Evolutionary conservation across 2,113 vertebrate genomes (phyloP).

Genomic region (Saguinus midas): DNA sequence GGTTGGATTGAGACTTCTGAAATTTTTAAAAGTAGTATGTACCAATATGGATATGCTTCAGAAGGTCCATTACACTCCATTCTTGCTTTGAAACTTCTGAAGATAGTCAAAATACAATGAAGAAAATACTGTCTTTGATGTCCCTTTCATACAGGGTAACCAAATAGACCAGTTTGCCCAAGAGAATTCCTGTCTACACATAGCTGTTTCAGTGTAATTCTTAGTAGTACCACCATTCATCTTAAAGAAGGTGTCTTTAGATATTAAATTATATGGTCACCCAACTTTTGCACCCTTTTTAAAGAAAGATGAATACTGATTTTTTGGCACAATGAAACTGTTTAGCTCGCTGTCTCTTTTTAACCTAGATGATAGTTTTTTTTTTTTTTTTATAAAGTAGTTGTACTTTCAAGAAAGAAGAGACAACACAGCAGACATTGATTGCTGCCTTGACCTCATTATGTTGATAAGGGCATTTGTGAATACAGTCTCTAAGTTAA

Average conservation of each 20-base stretch:
- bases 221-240: not conserved
- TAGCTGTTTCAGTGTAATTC: not conserved
- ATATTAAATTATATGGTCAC: not conserved
- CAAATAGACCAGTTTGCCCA: not conserved
- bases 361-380: slow-evolving; percentile 61
- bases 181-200: not conserved
- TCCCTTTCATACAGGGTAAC: not conserved
- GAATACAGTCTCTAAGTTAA: slow-evolving; percentile 75
- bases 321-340: not conserved
- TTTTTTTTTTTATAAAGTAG: slow-evolving; percentile 74
- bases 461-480: slow-evolving; percentile 73
- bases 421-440: slow-evolving; percentile 76
- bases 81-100: not conserved
- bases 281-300: not conserved
- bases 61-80: not conserved
- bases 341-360: slow-evolving; percentile 8
- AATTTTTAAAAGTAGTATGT: not conserved
- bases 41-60: not conserved
- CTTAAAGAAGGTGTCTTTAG: not conserved
- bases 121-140: not conserved
- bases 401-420: slow-evolving; percentile 78
- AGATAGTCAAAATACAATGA: not conserved
- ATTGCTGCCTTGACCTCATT: slow-evolving; percentile 82
- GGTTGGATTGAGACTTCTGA: not conserved
- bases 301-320: not conserved